These are phyloP conservation scores for Paragorgia papillata DNA, from an alignment of 92 coral and sea anemone genomes.

Conservation along the genomic window DNA sequence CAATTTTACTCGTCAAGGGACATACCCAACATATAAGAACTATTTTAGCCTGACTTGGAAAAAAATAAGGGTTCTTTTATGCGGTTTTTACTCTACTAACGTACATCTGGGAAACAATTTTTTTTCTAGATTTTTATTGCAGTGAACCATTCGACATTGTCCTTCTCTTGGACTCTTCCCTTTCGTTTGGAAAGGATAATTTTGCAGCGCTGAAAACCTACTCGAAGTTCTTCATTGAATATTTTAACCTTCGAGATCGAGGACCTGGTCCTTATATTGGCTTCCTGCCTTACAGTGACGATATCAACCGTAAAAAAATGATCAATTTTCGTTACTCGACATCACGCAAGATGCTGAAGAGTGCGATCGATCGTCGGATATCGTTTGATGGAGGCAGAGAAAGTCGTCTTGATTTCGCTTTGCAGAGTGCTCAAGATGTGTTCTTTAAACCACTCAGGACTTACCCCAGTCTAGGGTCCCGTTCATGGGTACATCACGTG, in stretches of 20 bases:
- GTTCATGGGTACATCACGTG: conserved; percentile 36
- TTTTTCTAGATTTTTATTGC: conserved; percentile 18
- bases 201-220: conserved; percentile 1
- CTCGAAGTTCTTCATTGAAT: conserved; percentile 1
- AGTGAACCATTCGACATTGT: conserved; percentile 12
- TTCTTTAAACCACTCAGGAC: background rate
- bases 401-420: conserved; percentile 5
- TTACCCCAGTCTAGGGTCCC: too few relatives aligned
- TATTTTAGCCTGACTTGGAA: too few relatives aligned
- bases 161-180: conserved; percentile 16
- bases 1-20: too few relatives aligned
- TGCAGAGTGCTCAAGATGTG: background rate
- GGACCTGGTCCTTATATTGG: background rate
- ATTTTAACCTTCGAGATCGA: background rate
- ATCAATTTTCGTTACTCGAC: conserved; percentile 6
- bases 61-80: too few relatives aligned
- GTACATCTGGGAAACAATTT: too few relatives aligned
- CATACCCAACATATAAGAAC: too few relatives aligned
- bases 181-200: background rate
- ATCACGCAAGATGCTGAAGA: background rate
- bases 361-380: background rate
- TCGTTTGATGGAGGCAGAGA: background rate
- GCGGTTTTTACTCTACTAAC: too few relatives aligned
- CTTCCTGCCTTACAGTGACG: conserved; percentile 4
- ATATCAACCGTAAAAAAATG: background rate